Percentiles rank a stretch among this genome's conserved stretches.
Conservation (phyloP, 2,888 invertebrate species). For the Orchestes rusci region DNA sequence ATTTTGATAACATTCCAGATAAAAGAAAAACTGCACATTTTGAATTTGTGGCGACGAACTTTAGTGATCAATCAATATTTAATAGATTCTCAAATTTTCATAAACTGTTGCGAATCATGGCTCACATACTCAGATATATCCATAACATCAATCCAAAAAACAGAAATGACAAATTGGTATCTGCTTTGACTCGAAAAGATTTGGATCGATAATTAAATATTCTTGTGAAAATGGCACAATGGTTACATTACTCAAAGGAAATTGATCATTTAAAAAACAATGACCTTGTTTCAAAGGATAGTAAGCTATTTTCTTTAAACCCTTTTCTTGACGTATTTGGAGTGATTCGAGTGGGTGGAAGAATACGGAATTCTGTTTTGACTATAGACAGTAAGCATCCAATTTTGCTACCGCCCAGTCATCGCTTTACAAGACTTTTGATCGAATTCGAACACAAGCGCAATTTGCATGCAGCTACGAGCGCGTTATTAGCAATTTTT, state of each 20-base stretch:
- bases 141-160: neutral
- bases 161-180: neutral
- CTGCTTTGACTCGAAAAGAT: neutral
- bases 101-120: neutral
- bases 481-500: neutral
- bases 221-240: neutral
- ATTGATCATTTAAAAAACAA: neutral
- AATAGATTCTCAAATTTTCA: neutral
- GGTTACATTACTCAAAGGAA: neutral
- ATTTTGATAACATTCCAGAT: neutral
- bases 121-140: neutral
- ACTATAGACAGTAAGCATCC: neutral
- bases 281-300: neutral
- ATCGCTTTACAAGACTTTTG: neutral
- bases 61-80: neutral
- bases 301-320: neutral
- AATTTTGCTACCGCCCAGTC: neutral
- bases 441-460: neutral
- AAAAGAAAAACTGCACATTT: neutral
- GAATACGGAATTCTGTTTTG: neutral
- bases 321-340: neutral
- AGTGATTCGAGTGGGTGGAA: neutral
- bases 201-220: neutral
- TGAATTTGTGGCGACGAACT: neutral
- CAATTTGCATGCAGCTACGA: neutral